Base-by-base conservation (phyloP, 1,140 invertebrate genomes). In the Chelonus insularis region DNA sequence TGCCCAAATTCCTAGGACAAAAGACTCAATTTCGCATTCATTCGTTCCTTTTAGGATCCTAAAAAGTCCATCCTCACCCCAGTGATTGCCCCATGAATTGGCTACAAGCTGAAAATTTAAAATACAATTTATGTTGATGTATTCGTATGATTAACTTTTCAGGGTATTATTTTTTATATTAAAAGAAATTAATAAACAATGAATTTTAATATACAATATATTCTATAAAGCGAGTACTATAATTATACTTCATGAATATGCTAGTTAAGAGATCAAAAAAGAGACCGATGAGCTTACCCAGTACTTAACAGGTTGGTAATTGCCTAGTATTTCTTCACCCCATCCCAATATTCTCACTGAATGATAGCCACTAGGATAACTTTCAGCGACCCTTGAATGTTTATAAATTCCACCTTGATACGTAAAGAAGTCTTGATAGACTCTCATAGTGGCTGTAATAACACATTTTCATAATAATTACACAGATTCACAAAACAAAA, bases 291-390 rank as follows among this genome's bases (percentile, higher is more conserved):
- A 39, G 16, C 85, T 87, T 85, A 96, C 94, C 94, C 94, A 96
- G 72, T 93, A 97, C 82, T 94, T 95, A 2, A 88, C 78, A 7
- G 84, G 78, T 34, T 76, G 70, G 6, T 72, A 72, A 51, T 73
- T 69, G 29, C 80, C 75, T 20, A 80, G 72, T 32, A 78, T 74
- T 65, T 95, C 90, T 74, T 93, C 90, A 6, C 93, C 93, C 93
- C 94, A 96, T 16, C 95, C 95, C 0, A 97, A 80, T 65, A 98
- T 89, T 69, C 93, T 86, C 0, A 97, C 93, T 14, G 94, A 95
- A 78, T 97, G 95, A 71, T 91, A 92, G 1, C 90, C 93, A 5
- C 83, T 85, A 41, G 84, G 74, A 41, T 86, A 72, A 7, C 76
- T 71, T 12, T 85, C 76, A 2, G 84, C 85, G 37, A 85, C 73